A percentile compares a stretch with the other conserved stretches of the same genome.
Evolutionary conservation across 23 tunicate species (phyloP).

Genomic region (Trididemnum miniatum): DNA sequence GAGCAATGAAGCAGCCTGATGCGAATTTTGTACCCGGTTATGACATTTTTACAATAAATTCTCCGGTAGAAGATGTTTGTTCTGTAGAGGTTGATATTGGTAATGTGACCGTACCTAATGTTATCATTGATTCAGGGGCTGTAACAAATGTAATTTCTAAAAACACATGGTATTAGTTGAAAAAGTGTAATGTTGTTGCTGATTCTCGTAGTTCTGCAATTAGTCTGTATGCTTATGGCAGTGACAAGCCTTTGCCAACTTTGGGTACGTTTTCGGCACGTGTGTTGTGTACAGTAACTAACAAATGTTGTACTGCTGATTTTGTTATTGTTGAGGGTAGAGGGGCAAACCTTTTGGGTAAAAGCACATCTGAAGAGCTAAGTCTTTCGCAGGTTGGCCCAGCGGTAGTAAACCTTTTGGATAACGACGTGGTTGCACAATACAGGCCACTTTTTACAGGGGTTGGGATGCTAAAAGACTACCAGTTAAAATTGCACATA

Average conservation of each 20-base stretch:
- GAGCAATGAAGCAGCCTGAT: background rate
- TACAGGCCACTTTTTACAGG: conserved; percentile 11
- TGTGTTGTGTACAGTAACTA: background rate
- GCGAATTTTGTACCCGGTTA: background rate
- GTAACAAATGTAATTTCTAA: background rate
- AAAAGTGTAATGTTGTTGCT: background rate
- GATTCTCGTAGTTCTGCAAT: background rate
- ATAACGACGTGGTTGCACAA: background rate
- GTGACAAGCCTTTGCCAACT: conserved; percentile 16
- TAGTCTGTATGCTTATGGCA: background rate
- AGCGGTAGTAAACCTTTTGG: background rate
- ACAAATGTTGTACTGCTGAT: background rate
- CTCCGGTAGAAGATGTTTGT: background rate
- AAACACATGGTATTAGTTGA: background rate
- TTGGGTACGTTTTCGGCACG: background rate
- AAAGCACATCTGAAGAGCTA: background rate
- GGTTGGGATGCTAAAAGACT: background rate
- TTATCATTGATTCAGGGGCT: background rate
- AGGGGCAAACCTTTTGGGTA: conserved; percentile 11
- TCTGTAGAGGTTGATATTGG: background rate
- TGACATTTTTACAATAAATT: background rate
- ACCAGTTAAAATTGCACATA: conserved; percentile 7
- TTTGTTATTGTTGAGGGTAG: conserved; percentile 15
- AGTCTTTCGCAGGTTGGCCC: background rate
- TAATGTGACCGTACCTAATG: background rate